Conservation (phyloP, 2,888 invertebrate genomes). For the Euzophera pinguis region DNA sequence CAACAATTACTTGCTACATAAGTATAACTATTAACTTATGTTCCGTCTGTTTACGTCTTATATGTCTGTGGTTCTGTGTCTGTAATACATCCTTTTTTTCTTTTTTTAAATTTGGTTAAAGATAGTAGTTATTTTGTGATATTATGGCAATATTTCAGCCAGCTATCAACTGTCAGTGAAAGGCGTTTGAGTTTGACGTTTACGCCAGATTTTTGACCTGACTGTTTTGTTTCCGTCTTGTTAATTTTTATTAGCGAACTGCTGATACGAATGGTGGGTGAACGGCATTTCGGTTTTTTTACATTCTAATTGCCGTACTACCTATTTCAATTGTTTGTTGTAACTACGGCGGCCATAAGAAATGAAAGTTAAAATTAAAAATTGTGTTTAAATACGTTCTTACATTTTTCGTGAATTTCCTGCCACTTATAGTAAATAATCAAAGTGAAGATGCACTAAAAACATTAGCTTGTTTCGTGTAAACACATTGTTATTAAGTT, state of each 20-base stretch:
- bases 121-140: background rate
- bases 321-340: background rate
- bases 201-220: background rate
- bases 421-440: conserved; percentile 19
- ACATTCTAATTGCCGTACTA: conserved; percentile 3
- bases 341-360: background rate
- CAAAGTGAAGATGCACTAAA: conserved; percentile 59
- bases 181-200: background rate
- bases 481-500: conserved; percentile 45
- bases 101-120: background rate
- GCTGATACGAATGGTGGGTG: conserved; percentile 6
- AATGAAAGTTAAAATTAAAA: background rate
- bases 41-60: too few species aligned
- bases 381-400: background rate
- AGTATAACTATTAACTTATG: too few species aligned
- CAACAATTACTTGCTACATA: too few species aligned
- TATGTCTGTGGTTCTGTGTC: too few species aligned
- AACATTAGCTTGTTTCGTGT: conserved; percentile 49
- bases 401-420: background rate
- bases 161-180: background rate
- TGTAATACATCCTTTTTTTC: too few species aligned
- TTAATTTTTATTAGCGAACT: conserved; percentile 2
- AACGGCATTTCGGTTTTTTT: conserved; percentile 4
- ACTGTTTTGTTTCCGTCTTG: background rate
- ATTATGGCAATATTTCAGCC: background rate